Conservation (phyloP, 2,888 invertebrate species). For the Lasioglossum oenotherae region DNA sequence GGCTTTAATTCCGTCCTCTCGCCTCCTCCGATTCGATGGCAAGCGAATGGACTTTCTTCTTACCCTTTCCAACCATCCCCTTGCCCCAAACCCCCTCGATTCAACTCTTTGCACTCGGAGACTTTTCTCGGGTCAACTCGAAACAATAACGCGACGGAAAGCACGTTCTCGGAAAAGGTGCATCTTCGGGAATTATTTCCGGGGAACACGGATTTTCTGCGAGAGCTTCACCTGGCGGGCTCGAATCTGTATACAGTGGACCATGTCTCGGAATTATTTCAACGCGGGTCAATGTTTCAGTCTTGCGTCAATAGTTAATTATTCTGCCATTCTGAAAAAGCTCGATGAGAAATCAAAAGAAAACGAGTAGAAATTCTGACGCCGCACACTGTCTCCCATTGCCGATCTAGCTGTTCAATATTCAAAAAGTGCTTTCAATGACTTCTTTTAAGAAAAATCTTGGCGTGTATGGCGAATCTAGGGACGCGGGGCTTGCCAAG, state of each 20-base stretch:
- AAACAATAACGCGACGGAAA: background rate
- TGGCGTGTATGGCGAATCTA: too few species aligned
- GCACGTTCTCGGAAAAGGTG: background rate
- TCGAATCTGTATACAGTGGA: background rate
- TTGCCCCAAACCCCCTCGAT: background rate
- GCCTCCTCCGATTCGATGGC: constrained; percentile 26
- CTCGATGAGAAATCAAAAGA: too few species aligned
- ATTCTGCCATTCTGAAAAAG: too few species aligned
- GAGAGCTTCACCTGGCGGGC: background rate
- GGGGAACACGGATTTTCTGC: background rate
- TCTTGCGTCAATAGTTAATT: background rate
- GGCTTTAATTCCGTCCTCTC: constrained; percentile 12
- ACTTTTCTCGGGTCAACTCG: background rate
- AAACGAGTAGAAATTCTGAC: background rate
- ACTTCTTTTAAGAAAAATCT: too few species aligned
- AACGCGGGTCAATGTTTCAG: background rate
- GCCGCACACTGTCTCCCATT: too few species aligned
- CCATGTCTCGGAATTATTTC: background rate
- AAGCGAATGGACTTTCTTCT: constrained; percentile 11
- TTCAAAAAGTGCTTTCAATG: too few species aligned
- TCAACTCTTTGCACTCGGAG: background rate
- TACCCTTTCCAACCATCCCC: too few species aligned
- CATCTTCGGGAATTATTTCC: background rate
- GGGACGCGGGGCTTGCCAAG: too few species aligned
- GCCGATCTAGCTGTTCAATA: too few species aligned